Conservation (phyloP, 2,888 invertebrate genomes). For the Lepeophtheirus nordmannii region DNA sequence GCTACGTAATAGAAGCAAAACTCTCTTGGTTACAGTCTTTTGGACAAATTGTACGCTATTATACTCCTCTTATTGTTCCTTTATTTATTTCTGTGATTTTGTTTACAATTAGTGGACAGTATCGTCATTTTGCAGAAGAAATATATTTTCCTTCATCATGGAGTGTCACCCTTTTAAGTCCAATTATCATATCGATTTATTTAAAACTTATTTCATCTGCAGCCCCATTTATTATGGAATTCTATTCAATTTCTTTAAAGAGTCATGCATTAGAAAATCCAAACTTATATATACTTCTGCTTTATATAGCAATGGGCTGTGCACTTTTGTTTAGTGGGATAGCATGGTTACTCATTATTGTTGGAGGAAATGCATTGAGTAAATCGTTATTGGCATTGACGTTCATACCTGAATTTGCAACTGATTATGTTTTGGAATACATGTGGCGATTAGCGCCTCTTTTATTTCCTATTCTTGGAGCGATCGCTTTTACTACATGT, state of each 20-base stretch:
- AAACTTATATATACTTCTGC: slow-evolving; percentile 36
- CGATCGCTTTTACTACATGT: slow-evolving; percentile 50
- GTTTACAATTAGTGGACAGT: slow-evolving; percentile 44
- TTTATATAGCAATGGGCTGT: slow-evolving; percentile 42
- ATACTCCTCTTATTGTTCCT: slow-evolving; percentile 47
- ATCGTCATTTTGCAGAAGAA: slow-evolving; percentile 34
- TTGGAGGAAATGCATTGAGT: slow-evolving; percentile 53
- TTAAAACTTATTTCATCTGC: neutral
- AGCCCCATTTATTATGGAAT: slow-evolving; percentile 10
- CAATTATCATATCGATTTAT: slow-evolving; percentile 3
- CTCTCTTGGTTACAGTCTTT: slow-evolving; percentile 36
- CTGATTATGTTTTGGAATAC: slow-evolving; percentile 29
- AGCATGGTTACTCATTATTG: slow-evolving; percentile 44
- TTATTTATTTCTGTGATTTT: slow-evolving; percentile 50
- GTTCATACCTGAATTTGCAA: slow-evolving; percentile 39
- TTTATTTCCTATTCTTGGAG: slow-evolving; percentile 47
- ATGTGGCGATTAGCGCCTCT: neutral
- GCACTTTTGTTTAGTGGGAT: slow-evolving; percentile 41
- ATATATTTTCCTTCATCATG: slow-evolving; percentile 37
- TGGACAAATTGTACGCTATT: slow-evolving; percentile 50
- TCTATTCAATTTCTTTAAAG: neutral
- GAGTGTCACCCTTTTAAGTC: slow-evolving; percentile 14
- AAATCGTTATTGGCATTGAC: slow-evolving; percentile 37
- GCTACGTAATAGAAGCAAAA: neutral
- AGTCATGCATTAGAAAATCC: neutral